phyloP scores from a whole-genome alignment of 1,140 invertebrate genomes.

The Drosophila setifemur region DNA sequence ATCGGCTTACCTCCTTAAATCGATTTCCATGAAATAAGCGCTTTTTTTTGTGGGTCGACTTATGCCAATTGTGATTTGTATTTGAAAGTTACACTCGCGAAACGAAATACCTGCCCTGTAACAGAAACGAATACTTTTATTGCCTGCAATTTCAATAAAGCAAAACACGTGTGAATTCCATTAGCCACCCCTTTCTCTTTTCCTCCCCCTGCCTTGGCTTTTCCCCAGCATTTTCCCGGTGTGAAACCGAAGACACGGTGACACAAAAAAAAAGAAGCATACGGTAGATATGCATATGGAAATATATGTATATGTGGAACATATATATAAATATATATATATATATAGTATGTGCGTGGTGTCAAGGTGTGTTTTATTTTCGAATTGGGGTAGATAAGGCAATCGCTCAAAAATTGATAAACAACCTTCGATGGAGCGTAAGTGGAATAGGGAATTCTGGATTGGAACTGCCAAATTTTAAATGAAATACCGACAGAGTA shows the following conservation, averaged over 20 bases:
- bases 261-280: conserved; percentile 27
- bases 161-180: conserved; percentile 36
- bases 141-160: conserved; percentile 25
- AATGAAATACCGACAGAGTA: background rate
- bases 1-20: no score
- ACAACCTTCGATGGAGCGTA: background rate
- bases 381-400: conserved; percentile 41
- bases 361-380: conserved; percentile 31
- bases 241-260: conserved; percentile 18
- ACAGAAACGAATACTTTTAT: conserved; percentile 23
- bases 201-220: background rate
- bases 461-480: background rate
- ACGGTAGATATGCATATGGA: conserved; percentile 11
- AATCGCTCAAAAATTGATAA: conserved; percentile 38
- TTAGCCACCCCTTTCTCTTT: conserved; percentile 18
- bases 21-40: no score
- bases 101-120: conserved; percentile 16
- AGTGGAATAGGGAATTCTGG: background rate
- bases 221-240: conserved; percentile 5
- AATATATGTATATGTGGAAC: no score
- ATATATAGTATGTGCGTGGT: background rate
- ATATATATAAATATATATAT: background rate
- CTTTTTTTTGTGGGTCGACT: background rate
- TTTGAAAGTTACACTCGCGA: background rate
- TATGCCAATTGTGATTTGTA: conserved; percentile 2